These are phyloP conservation scores for Lycaena phlaeas DNA, from an alignment of 2,888 invertebrate species.

Conservation along the genomic window DNA sequence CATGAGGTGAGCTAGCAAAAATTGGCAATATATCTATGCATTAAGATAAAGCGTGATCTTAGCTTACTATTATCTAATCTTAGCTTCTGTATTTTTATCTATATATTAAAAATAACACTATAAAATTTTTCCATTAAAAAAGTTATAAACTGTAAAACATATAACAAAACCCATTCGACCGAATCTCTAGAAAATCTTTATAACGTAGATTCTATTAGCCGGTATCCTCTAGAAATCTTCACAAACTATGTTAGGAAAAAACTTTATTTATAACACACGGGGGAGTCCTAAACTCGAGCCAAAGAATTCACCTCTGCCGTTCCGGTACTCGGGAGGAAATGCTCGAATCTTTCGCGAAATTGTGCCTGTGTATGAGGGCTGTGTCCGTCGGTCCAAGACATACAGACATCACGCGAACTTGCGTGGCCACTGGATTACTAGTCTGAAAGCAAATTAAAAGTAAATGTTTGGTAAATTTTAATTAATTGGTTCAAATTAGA, in stretches of 20 bases:
- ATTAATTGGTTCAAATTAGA: too few relatives aligned
- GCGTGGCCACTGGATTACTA: slow-evolving; percentile 30
- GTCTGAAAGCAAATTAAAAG: slow-evolving; percentile 34
- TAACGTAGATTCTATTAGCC: background rate
- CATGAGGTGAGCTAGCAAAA: too few relatives aligned
- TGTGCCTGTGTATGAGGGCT: slow-evolving; percentile 42
- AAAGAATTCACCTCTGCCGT: slow-evolving; percentile 42
- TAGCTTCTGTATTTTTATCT: too few relatives aligned
- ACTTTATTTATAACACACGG: slow-evolving; percentile 8
- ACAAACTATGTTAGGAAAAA: slow-evolving; percentile 3
- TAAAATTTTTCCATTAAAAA: too few relatives aligned
- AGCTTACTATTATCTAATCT: too few relatives aligned
- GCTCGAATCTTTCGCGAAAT: slow-evolving; percentile 32
- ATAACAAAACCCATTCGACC: background rate
- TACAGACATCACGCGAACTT: slow-evolving; percentile 49
- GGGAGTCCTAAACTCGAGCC: slow-evolving; percentile 10
- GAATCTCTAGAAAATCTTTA: background rate
- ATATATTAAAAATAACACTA: too few relatives aligned
- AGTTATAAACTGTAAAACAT: too few relatives aligned
- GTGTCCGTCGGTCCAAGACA: slow-evolving; percentile 63
- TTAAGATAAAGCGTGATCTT: too few relatives aligned
- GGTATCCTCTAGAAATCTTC: background rate
- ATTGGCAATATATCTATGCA: too few relatives aligned
- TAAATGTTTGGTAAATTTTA: too few relatives aligned
- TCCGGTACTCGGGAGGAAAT: slow-evolving; percentile 34